Conservation (phyloP, 2,888 invertebrate genomes). For the Dynastes tityus region DNA sequence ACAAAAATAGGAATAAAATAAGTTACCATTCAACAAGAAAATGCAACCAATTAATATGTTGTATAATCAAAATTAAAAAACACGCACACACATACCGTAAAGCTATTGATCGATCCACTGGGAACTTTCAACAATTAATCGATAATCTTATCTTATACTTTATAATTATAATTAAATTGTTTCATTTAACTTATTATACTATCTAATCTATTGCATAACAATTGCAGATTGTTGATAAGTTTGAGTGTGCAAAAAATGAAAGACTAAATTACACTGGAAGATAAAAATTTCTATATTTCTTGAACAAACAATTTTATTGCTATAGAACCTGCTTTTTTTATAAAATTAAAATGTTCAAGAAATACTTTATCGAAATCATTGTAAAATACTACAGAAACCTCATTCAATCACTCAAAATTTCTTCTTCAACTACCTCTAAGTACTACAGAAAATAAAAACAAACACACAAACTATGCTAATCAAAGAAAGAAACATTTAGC, state of each 20-base stretch:
- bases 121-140: not conserved
- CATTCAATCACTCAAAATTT: too few relatives aligned
- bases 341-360: too few relatives aligned
- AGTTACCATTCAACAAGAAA: slow-evolving; percentile 13
- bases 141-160: slow-evolving; percentile 17
- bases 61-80: slow-evolving; percentile 14
- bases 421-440: too few relatives aligned
- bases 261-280: too few relatives aligned
- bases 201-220: slow-evolving; percentile 7
- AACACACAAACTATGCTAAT: not conserved
- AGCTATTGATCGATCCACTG: slow-evolving; percentile 10
- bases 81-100: not conserved
- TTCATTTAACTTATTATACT: not conserved
- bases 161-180: not conserved
- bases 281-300: too few relatives aligned
- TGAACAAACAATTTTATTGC: too few relatives aligned
- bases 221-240: too few relatives aligned
- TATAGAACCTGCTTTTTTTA: too few relatives aligned
- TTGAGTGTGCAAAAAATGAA: too few relatives aligned
- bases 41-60: not conserved
- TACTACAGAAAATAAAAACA: slow-evolving; percentile 1
- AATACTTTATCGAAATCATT: too few relatives aligned
- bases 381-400: too few relatives aligned
- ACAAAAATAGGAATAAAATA: not conserved
- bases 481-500: too few relatives aligned